phyloP scores from a whole-genome alignment of 1,140 invertebrate genomes.

The Cylas formicarius region DNA sequence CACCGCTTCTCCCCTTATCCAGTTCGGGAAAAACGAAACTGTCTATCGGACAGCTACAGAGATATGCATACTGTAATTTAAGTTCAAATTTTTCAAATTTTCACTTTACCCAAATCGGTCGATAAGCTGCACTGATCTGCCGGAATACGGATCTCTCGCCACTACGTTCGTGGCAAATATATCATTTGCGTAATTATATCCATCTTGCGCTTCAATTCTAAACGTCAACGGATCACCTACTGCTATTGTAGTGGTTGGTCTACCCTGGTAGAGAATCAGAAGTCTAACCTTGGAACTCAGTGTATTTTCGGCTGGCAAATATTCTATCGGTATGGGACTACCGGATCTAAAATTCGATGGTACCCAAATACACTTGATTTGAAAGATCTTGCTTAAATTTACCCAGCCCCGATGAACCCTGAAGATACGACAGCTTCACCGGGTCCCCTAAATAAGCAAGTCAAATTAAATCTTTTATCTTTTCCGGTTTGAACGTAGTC shows the following conservation, averaged over 20 bases:
- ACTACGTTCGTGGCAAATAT: conserved; percentile 91
- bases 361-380: not conserved
- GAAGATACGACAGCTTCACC: conserved; percentile 89
- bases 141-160: conserved; percentile 87
- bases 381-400: conserved; percentile 2
- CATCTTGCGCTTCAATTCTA: conserved; percentile 79
- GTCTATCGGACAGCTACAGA: conserved; percentile 76
- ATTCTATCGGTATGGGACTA: conserved; percentile 85
- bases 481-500: conserved; percentile 85
- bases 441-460: conserved; percentile 81
- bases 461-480: conserved; percentile 87
- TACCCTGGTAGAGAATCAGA: conserved; percentile 78
- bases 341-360: conserved; percentile 55
- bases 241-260: conserved; percentile 86
- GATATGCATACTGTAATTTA: not conserved
- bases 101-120: conserved; percentile 72
- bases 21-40: conserved; percentile 86
- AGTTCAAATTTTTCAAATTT: not conserved
- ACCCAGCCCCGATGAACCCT: conserved; percentile 85
- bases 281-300: conserved; percentile 79
- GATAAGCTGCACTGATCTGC: conserved; percentile 80
- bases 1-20: conserved; percentile 75
- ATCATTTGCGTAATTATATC: conserved; percentile 80
- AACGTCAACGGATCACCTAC: conserved; percentile 91
- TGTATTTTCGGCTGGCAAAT: conserved; percentile 82